Evolutionary conservation across 2,113 vertebrate species (phyloP).

Genomic region (Ascaphus truei): DNA sequence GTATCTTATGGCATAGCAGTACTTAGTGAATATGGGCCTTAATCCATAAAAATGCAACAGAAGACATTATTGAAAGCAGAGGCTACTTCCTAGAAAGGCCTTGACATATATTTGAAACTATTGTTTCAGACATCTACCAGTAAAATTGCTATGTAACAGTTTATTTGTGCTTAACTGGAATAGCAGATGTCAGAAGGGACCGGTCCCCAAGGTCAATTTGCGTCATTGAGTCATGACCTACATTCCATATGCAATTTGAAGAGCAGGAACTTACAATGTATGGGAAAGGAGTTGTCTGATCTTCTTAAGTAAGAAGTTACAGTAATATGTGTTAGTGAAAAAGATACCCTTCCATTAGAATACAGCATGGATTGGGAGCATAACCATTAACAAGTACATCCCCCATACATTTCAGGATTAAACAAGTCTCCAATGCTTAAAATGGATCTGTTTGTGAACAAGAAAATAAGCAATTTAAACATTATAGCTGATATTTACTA

Average conservation of each 20-base stretch:
- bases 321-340: not conserved
- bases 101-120: slow-evolving; percentile 1
- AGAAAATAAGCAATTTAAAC: too few relatives aligned
- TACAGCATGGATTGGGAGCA: too few relatives aligned
- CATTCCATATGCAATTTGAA: slow-evolving; percentile 10
- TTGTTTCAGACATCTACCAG: not conserved
- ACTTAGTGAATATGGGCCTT: not conserved
- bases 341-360: too few relatives aligned
- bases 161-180: slow-evolving; percentile 2
- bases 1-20: too few relatives aligned
- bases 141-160: not conserved
- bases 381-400: too few relatives aligned
- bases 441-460: too few relatives aligned
- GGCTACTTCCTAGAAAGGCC: not conserved
- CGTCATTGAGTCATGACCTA: slow-evolving; percentile 22
- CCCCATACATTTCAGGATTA: too few relatives aligned
- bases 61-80: too few relatives aligned
- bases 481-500: too few relatives aligned
- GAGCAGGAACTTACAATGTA: not conserved
- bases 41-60: not conserved
- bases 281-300: not conserved
- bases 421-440: too few relatives aligned
- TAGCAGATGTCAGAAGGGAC: slow-evolving; percentile 9
- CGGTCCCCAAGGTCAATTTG: slow-evolving; percentile 2
- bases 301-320: not conserved